Conservation (phyloP, 92 coral and sea anemone species). For the Epizoanthus scotinus region DNA sequence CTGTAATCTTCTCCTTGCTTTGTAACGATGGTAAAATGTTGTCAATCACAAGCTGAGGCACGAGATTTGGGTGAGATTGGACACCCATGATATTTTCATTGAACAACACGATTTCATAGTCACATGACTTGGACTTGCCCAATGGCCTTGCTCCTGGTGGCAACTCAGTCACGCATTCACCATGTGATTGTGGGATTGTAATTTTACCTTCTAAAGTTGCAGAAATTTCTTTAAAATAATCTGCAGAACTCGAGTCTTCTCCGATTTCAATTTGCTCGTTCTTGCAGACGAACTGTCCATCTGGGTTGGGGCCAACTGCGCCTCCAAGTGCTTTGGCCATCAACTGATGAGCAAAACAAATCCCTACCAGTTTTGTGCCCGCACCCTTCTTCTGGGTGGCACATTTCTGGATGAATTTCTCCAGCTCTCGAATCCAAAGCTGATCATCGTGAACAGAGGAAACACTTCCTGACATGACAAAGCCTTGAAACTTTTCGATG, state of each 20-base stretch:
- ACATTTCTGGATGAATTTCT: slow-evolving; percentile 31
- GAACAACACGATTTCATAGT: slow-evolving; percentile 41
- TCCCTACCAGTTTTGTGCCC: slow-evolving; percentile 32
- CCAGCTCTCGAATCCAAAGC: slow-evolving; percentile 36
- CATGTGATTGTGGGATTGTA: slow-evolving; percentile 29
- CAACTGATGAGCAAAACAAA: slow-evolving; percentile 40
- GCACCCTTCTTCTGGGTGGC: neutral
- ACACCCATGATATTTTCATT: slow-evolving; percentile 43
- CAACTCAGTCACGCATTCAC: slow-evolving; percentile 42
- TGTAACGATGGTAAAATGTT: slow-evolving; percentile 13
- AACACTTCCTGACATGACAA: slow-evolving; percentile 43
- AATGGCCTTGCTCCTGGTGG: slow-evolving; percentile 22
- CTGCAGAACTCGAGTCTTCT: slow-evolving; percentile 1
- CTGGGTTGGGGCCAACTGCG: slow-evolving; percentile 42
- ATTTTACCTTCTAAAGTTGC: slow-evolving; percentile 6
- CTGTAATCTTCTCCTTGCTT: slow-evolving; percentile 8
- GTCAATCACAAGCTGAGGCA: slow-evolving; percentile 19
- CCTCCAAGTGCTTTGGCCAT: slow-evolving; percentile 45
- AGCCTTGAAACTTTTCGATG: slow-evolving; percentile 29
- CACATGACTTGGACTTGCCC: slow-evolving; percentile 36
- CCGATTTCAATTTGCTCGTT: slow-evolving; percentile 44
- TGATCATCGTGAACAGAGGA: slow-evolving; percentile 44
- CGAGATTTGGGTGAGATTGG: slow-evolving; percentile 36
- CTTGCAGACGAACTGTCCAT: slow-evolving; percentile 36
- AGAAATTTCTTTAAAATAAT: slow-evolving; percentile 27